phyloP scores from a whole-genome alignment of 2,113 vertebrate species.

The Greenwoodochromis staneri region DNA sequence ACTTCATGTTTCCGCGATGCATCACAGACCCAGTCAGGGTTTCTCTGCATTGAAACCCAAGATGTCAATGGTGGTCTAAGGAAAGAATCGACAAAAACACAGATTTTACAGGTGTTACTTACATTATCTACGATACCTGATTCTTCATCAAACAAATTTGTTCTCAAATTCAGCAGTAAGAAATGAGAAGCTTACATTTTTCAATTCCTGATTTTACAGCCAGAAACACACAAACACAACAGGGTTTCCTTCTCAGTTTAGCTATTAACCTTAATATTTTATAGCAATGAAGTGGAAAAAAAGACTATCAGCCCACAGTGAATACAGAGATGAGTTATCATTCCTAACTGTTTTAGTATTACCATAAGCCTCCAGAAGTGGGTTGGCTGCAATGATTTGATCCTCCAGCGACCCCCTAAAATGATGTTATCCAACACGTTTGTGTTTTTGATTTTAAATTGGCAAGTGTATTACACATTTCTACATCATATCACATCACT shows the following conservation, averaged over 20 bases:
- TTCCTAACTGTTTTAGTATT: constrained; percentile 79
- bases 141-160: background rate
- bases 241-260: background rate
- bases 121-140: background rate
- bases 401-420: constrained; percentile 80
- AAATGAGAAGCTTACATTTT: constrained; percentile 37
- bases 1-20: background rate
- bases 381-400: constrained; percentile 80
- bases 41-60: constrained; percentile 79
- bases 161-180: background rate
- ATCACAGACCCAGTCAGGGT: background rate
- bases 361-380: constrained; percentile 76
- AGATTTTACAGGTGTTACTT: background rate
- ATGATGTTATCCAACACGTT: background rate
- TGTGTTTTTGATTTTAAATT: background rate
- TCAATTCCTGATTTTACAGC: constrained; percentile 20
- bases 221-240: background rate
- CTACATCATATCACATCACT: too few species aligned
- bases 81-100: background rate
- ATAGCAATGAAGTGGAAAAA: background rate
- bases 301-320: background rate
- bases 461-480: background rate
- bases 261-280: background rate
- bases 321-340: constrained; percentile 61
- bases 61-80: constrained; percentile 70